A percentile compares a stretch with the other conserved stretches of the same genome.
phyloP scores from a whole-genome alignment of 2,113 vertebrate species.

The Crotalus viridis region DNA sequence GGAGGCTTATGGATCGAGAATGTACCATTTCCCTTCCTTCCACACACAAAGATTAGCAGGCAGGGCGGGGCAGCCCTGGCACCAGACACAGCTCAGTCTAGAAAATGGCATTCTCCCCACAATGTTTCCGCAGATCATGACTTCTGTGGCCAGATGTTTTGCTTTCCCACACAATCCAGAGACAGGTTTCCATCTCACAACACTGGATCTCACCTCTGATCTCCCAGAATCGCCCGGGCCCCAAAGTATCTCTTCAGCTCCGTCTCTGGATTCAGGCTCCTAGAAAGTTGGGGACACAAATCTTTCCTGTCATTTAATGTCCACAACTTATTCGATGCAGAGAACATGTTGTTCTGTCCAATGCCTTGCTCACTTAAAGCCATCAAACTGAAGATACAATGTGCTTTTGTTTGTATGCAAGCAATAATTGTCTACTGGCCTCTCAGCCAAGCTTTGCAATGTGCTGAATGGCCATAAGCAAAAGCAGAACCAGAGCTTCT shows the following conservation, averaged over 20 bases:
- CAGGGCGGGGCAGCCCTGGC: not conserved
- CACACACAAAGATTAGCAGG: not conserved
- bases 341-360: not conserved
- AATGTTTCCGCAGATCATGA: not conserved
- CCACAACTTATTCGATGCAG: not conserved
- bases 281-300: constrained; percentile 51
- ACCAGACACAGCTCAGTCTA: not conserved
- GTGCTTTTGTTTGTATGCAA: not conserved
- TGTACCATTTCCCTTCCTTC: not conserved
- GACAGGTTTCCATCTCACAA: not conserved
- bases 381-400: not conserved
- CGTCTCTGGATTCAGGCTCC: constrained; percentile 94
- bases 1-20: not conserved
- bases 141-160: not conserved
- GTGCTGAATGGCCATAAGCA: not conserved
- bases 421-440: not conserved
- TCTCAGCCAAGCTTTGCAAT: not conserved
- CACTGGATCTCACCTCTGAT: constrained; percentile 83
- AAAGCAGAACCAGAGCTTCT: not conserved
- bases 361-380: not conserved
- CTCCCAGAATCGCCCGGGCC: constrained; percentile 90
- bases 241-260: constrained; percentile 97
- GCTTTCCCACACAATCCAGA: not conserved
- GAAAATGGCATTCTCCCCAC: not conserved
- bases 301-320: not conserved